These are phyloP conservation scores for Hozukius guyotensis DNA, from an alignment of 2,797 vertebrate genomes.

Conservation along the genomic window DNA sequence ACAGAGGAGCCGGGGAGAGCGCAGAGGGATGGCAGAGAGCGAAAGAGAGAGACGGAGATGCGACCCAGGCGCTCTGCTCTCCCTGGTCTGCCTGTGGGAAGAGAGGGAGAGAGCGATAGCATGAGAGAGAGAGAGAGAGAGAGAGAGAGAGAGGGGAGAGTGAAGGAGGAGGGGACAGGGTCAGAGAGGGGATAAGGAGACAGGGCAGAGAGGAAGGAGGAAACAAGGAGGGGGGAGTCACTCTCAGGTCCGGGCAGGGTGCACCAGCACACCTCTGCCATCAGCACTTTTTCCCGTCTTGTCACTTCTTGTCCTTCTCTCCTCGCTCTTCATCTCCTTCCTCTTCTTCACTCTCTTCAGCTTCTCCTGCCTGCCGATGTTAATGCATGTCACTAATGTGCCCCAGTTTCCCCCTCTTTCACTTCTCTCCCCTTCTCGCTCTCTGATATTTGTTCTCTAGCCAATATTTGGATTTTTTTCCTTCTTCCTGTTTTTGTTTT, in stretches of 20 bases:
- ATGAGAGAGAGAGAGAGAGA: conserved; percentile 14
- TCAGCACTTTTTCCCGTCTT: conserved; percentile 59
- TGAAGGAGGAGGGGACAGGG: conserved; percentile 58
- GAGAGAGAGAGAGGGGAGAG: conserved; percentile 22
- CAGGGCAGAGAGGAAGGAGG: conserved; percentile 24
- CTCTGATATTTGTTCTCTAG: conserved; percentile 16
- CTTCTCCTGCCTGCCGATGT: conserved; percentile 35
- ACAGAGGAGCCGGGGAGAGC: conserved; percentile 49
- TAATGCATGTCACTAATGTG: conserved; percentile 60
- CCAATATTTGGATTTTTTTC: conserved; percentile 18
- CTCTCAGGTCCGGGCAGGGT: conserved; percentile 56
- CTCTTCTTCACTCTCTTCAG: conserved; percentile 1
- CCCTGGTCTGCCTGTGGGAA: conserved; percentile 64
- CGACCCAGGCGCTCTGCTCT: conserved; percentile 48
- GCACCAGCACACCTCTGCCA: conserved; percentile 59
- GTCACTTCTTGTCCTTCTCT: conserved; percentile 35
- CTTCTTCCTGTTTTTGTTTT: conserved; percentile 19
- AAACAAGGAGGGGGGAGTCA: conserved; percentile 20
- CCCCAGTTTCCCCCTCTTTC: conserved; percentile 58
- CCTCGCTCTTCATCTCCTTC: conserved; percentile 5
- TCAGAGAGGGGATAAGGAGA: conserved; percentile 22
- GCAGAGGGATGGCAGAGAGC: conserved; percentile 36
- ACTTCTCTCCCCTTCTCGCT: conserved; percentile 1
- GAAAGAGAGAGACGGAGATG: conserved; percentile 46
- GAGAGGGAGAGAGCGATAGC: conserved; percentile 8